Base-by-base conservation (phyloP, 2,113 vertebrate genomes). In the Otus sunia region DNA sequence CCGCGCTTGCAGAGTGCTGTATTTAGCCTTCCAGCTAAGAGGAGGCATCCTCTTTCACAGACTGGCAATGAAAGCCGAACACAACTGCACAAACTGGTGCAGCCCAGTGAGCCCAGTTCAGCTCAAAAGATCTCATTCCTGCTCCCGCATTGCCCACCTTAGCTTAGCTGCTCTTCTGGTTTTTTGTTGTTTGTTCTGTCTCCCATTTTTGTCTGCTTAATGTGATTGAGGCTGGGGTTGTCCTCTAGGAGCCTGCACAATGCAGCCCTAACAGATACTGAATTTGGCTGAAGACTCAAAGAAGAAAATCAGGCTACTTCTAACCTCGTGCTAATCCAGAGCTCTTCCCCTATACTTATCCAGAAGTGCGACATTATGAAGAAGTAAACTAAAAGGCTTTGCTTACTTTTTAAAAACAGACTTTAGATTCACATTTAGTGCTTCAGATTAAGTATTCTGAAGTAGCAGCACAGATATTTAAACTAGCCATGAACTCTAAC, bases 31-130 rank as follows among this genome's bases (percentile, higher is more conserved):
- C 52, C 86, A 84, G 76, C 49, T 45, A 50, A 45, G 43, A 45
- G 43, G 43, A 45, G 43, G 43, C 36, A 36, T 27, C 56, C 74
- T 41, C 67, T 34, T 71, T 43, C 9, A 2, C 55, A 52, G 75
- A 59, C 59, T 0, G 0, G 60, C 56, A 77, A 10, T 0, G 18
- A 74, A 34, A 71, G 41, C 79, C 7, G 2, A 86, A 58, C n/a
- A 37, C 53, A 47, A 63, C 34, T 14, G 25, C 77, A 47, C 0
- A 0, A 71, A 50, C 37, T 66, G 55, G 39, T 1, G 0, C 47
- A 88, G 59, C 47, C 41, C 59, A 9, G 4, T 4, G 25, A 63
- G 27, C 62, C 29, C 5, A 86, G 69, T 9, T 23, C 60, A 9
- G 9, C 73, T 56, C 89, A 7, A 23, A 30, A 72, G 25, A 83